Conservation (phyloP, 2,113 vertebrate genomes). For the Ornithorhynchus anatinus region DNA sequence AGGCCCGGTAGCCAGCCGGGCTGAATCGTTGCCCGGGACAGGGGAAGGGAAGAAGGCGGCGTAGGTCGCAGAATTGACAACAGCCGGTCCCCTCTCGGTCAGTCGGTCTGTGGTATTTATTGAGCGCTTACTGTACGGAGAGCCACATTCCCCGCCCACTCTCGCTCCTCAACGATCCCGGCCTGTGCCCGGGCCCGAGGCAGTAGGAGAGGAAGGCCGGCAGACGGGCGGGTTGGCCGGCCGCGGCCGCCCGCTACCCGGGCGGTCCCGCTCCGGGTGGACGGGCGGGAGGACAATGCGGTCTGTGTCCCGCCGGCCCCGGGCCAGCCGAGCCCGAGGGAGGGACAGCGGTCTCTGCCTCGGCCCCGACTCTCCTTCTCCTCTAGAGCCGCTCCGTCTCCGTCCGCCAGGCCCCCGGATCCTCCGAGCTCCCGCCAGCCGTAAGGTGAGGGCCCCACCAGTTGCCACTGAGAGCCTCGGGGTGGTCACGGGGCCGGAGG, state of each 20-base stretch:
- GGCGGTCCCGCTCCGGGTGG: not conserved
- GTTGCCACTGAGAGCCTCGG: not conserved
- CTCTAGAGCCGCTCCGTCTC: not conserved
- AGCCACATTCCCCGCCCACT: no score
- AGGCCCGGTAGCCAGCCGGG: no score
- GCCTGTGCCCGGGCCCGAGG: no score
- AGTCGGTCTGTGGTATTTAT: no score
- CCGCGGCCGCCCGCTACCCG: conserved; percentile 18
- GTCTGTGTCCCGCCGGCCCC: conserved; percentile 11
- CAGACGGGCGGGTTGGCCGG: not conserved
- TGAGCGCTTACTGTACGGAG: no score
- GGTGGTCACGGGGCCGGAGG: not conserved
- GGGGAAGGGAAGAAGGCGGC: no score
- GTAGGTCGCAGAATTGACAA: no score
- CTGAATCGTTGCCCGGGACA: no score
- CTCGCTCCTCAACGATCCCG: no score
- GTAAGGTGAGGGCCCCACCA: conserved; percentile 18
- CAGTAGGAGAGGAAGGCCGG: no score
- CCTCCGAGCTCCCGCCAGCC: not conserved
- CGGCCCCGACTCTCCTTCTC: not conserved
- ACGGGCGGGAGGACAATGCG: conserved; percentile 34
- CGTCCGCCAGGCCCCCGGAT: not conserved
- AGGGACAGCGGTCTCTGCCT: not conserved
- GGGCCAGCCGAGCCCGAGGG: not conserved
- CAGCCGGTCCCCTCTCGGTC: no score